Percentiles rank a stretch among this genome's conserved stretches.
These are phyloP conservation scores for Drosophila lutescens DNA, from an alignment of 2,888 invertebrate species.

Conservation along the genomic window DNA sequence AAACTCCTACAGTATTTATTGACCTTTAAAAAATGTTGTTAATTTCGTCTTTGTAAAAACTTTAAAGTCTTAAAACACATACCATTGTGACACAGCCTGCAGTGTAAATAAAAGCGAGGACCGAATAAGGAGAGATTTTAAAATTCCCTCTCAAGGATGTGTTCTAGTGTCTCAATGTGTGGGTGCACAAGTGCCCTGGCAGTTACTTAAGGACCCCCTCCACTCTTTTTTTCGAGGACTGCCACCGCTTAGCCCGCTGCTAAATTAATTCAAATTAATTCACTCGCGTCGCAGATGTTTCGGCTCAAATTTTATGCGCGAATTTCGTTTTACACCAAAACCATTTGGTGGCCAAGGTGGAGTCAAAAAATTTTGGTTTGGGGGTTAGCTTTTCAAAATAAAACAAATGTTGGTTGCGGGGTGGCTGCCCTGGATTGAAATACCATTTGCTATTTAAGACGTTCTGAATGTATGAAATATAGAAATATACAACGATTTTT, in stretches of 20 bases:
- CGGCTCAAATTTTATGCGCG: constrained; percentile 78
- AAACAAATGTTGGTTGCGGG: neutral
- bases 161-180: constrained; percentile 58
- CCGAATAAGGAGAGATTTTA: constrained; percentile 48
- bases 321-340: constrained; percentile 75
- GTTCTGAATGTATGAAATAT: too few species aligned
- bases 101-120: constrained; percentile 42
- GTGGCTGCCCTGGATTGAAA: constrained; percentile 9
- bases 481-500: too few species aligned
- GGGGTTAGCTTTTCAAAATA: neutral
- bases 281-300: constrained; percentile 80
- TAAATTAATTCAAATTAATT: constrained; percentile 82
- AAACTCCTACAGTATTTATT: too few species aligned
- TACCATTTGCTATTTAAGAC: neutral
- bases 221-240: neutral
- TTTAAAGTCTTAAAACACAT: too few species aligned
- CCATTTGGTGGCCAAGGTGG: constrained; percentile 57
- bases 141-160: constrained; percentile 60
- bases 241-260: constrained; percentile 45
- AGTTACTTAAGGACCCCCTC: constrained; percentile 68
- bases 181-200: constrained; percentile 70
- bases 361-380: constrained; percentile 10
- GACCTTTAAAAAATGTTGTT: too few species aligned
- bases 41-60: neutral
- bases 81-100: constrained; percentile 27